Percentiles rank a stretch among this genome's conserved stretches.
These are phyloP conservation scores for Ostrea edulis DNA, from an alignment of 1,140 invertebrate genomes.

Conservation along the genomic window DNA sequence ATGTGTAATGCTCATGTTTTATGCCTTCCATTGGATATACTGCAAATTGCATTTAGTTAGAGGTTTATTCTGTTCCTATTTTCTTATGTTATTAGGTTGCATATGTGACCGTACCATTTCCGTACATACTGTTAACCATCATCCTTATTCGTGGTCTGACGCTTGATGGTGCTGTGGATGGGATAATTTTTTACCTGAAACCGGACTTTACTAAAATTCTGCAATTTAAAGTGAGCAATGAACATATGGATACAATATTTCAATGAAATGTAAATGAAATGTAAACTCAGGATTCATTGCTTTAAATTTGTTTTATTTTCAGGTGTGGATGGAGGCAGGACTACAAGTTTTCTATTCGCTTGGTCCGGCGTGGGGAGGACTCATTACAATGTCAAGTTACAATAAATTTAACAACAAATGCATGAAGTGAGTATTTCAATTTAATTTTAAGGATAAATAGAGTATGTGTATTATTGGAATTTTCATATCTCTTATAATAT, in stretches of 20 bases:
- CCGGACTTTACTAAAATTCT: conserved; percentile 83
- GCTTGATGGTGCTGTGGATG: conserved; percentile 76
- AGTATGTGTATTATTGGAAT: no score
- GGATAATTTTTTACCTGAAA: conserved; percentile 87
- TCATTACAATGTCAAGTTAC: no score
- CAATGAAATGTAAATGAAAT: no score
- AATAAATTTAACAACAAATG: conserved; percentile 92
- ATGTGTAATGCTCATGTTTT: no score
- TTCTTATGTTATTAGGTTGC: no score
- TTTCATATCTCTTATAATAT: no score
- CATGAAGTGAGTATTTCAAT: conserved; percentile 77
- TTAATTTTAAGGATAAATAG: no score
- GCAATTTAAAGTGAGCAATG: not conserved
- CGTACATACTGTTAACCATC: conserved; percentile 78
- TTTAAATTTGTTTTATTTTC: conserved; percentile 49
- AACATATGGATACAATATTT: not conserved
- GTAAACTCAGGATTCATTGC: no score
- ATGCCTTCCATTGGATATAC: no score
- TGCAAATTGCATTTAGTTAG: no score
- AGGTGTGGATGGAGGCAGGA: conserved; percentile 96
- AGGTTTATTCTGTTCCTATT: no score
- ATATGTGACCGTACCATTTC: conserved; percentile 77
- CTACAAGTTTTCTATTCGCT: conserved; percentile 92
- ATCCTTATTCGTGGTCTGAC: conserved; percentile 78
- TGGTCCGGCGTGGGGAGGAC: no score